Conservation (phyloP, 2,888 invertebrate species). For the Cephus pygmeus region DNA sequence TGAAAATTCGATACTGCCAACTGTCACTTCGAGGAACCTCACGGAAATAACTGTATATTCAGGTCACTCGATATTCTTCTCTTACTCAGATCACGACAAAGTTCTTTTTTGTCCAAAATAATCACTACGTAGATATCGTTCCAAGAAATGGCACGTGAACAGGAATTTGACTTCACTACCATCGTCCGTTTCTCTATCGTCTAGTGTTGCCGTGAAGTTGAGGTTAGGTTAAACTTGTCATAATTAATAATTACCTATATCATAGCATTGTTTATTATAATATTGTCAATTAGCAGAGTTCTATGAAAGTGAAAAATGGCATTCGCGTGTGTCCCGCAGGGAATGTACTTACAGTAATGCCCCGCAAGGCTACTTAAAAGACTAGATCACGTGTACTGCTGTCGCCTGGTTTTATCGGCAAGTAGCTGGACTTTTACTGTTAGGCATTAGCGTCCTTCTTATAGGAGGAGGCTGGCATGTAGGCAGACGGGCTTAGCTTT, state of each 20-base stretch:
- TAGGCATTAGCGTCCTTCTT: slow-evolving; percentile 26
- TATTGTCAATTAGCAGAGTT: neutral
- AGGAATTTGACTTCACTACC: neutral
- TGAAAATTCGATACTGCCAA: neutral
- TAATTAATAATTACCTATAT: neutral
- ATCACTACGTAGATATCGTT: neutral
- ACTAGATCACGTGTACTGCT: neutral
- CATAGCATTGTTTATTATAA: too few species aligned
- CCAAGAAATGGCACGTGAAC: neutral
- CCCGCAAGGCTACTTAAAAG: neutral
- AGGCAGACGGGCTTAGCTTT: neutral
- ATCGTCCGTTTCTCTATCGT: neutral
- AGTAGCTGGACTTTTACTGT: slow-evolving; percentile 54
- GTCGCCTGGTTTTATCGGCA: slow-evolving; percentile 42
- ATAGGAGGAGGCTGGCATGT: neutral
- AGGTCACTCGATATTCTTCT: neutral
- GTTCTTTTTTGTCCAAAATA: neutral
- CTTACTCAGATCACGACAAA: neutral
- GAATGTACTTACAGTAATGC: neutral
- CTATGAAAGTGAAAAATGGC: neutral
- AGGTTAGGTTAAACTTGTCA: neutral
- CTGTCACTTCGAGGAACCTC: neutral
- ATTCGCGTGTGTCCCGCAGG: neutral
- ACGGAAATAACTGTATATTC: neutral
- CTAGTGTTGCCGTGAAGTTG: neutral